phyloP scores from a whole-genome alignment of 2,888 invertebrate genomes.

The Lepidochrysops patricia region DNA sequence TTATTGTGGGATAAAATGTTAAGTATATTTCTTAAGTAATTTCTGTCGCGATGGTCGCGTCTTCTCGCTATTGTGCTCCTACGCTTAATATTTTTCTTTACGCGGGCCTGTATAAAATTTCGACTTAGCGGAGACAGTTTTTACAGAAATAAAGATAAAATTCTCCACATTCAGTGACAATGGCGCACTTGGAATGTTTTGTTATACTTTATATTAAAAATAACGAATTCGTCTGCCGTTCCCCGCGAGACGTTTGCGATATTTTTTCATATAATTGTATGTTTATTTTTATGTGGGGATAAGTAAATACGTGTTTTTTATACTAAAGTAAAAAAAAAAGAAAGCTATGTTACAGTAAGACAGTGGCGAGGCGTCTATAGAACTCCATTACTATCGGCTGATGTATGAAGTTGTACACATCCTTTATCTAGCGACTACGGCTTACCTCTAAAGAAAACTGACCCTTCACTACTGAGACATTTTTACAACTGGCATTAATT shows the following conservation, averaged over 20 bases:
- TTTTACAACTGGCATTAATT: too few species aligned
- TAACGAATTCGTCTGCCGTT: slow-evolving; percentile 1
- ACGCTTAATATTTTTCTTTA: slow-evolving; percentile 28
- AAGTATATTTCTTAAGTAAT: slow-evolving; percentile 41
- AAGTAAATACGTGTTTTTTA: background rate
- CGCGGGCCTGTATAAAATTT: slow-evolving; percentile 25
- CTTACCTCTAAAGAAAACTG: too few species aligned
- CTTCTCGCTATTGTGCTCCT: slow-evolving; percentile 31
- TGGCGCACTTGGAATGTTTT: slow-evolving; percentile 17
- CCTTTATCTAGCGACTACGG: too few species aligned
- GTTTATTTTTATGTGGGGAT: background rate
- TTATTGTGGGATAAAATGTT: slow-evolving; percentile 28
- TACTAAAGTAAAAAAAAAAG: background rate
- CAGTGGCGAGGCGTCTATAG: too few species aligned
- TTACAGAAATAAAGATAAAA: slow-evolving; percentile 23
- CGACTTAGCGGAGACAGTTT: slow-evolving; percentile 21
- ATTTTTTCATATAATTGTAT: slow-evolving; percentile 5
- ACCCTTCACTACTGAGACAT: too few species aligned
- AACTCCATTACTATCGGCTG: too few species aligned
- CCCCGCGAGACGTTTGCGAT: background rate
- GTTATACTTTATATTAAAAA: slow-evolving; percentile 12
- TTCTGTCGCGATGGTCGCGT: slow-evolving; percentile 37
- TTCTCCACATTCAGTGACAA: slow-evolving; percentile 19
- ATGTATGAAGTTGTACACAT: too few species aligned
- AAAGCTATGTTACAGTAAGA: too few species aligned